Evolutionary conservation across 2,113 vertebrate genomes (phyloP).

Genomic region (Neopipo cinnamomea): DNA sequence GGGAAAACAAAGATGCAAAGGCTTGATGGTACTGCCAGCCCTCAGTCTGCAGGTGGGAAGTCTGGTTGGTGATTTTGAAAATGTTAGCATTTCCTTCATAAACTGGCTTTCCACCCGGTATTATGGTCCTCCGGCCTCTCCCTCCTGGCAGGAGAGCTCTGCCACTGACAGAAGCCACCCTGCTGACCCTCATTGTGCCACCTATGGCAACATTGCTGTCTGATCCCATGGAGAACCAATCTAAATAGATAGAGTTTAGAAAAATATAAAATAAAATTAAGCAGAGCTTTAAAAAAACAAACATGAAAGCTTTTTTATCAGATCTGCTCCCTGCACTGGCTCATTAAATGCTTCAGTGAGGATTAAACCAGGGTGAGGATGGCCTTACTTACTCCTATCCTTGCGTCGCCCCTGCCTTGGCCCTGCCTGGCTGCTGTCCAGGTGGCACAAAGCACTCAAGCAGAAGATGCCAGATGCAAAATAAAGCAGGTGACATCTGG

Average conservation of each 20-base stretch:
- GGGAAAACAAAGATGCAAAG: neutral
- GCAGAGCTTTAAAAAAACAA: neutral
- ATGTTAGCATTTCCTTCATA: neutral
- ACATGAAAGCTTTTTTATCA: neutral
- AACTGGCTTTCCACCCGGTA: neutral
- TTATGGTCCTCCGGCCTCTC: accelerated
- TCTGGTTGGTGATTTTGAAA: neutral
- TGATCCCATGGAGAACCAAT: neutral
- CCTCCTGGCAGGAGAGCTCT: neutral
- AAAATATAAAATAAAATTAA: neutral
- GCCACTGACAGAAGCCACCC: neutral
- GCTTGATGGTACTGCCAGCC: neutral
- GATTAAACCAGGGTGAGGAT: neutral
- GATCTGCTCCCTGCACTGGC: neutral
- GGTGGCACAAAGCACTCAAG: neutral
- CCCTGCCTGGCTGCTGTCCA: neutral
- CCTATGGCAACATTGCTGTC: neutral
- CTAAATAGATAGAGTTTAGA: neutral
- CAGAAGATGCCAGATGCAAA: neutral
- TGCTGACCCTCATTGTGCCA: neutral
- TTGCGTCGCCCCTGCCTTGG: neutral
- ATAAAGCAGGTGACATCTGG: neutral
- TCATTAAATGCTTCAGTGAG: neutral
- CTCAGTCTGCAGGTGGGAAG: neutral
- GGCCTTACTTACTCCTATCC: neutral